Percentiles rank a stretch among this genome's conserved stretches.
These are phyloP conservation scores for Orycteropus afer DNA, from an alignment of 2,113 vertebrate species.

Conservation along the genomic window DNA sequence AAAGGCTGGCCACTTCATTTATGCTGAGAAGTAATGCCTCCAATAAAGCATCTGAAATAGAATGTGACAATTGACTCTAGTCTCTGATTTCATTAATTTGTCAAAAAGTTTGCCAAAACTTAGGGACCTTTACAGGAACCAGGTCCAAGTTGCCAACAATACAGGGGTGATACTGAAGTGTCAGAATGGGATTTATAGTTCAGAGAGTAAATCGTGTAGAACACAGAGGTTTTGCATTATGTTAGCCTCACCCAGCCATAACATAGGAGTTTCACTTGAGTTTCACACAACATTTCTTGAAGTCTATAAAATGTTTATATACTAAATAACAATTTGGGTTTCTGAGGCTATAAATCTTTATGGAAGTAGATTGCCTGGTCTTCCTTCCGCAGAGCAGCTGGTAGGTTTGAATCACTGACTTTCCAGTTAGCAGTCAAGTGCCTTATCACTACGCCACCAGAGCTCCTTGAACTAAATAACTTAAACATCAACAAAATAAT, in stretches of 20 bases:
- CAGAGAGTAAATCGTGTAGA: not conserved
- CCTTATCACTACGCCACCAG: no score
- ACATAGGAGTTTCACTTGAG: not conserved
- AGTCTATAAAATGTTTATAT: not conserved
- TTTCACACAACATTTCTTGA: not conserved
- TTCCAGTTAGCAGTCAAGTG: no score
- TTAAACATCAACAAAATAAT: not conserved
- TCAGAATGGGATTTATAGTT: not conserved
- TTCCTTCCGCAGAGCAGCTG: no score
- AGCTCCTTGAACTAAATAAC: no score
- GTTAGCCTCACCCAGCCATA: not conserved
- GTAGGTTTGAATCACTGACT: no score
- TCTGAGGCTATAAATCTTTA: no score
- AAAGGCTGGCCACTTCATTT: not conserved
- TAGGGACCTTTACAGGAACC: not conserved
- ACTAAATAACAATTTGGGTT: no score
- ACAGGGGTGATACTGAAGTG: not conserved
- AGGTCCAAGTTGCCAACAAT: not conserved
- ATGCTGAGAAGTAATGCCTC: not conserved
- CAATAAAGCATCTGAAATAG: not conserved
- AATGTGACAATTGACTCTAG: not conserved
- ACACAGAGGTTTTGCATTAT: slow-evolving; percentile 9
- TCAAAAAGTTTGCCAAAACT: slow-evolving; percentile 53
- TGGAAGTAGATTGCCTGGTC: no score
- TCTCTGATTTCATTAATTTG: slow-evolving; percentile 39